Evolutionary conservation across 2,797 vertebrate genomes (phyloP).

Genomic region (Linurgus olivaceus): DNA sequence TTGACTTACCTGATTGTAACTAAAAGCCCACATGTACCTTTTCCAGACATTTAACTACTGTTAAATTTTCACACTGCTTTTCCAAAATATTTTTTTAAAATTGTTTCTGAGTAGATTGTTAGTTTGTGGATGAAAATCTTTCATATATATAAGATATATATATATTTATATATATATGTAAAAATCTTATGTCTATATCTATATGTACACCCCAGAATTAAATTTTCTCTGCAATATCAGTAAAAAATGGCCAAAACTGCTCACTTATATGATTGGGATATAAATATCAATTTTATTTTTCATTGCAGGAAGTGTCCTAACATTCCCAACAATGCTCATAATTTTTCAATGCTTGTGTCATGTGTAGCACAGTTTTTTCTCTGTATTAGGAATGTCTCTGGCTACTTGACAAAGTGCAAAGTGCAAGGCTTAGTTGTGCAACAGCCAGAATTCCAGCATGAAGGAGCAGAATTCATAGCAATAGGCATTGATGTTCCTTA

Average conservation of each 20-base stretch:
- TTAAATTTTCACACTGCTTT: neutral
- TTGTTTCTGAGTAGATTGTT: neutral
- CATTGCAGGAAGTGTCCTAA: conserved; percentile 55
- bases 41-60: neutral
- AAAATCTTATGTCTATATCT: neutral
- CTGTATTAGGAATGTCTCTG: neutral
- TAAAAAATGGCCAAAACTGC: conserved; percentile 51
- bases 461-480: neutral
- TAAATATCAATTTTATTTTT: conserved; percentile 21
- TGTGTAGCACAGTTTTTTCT: conserved; percentile 16
- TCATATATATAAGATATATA: too few relatives aligned
- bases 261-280: neutral
- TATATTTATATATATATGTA: neutral
- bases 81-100: neutral
- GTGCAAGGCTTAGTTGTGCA: neutral
- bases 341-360: conserved; percentile 37
- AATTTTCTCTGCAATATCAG: conserved; percentile 32
- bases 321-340: conserved; percentile 52
- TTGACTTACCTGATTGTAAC: neutral
- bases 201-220: conserved; percentile 31
- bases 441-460: neutral
- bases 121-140: conserved; percentile 41
- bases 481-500: neutral
- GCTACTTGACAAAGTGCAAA: neutral
- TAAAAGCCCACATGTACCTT: neutral